These are phyloP conservation scores for Trichogramma pretiosum DNA, from an alignment of 1,140 invertebrate species.

Conservation along the genomic window DNA sequence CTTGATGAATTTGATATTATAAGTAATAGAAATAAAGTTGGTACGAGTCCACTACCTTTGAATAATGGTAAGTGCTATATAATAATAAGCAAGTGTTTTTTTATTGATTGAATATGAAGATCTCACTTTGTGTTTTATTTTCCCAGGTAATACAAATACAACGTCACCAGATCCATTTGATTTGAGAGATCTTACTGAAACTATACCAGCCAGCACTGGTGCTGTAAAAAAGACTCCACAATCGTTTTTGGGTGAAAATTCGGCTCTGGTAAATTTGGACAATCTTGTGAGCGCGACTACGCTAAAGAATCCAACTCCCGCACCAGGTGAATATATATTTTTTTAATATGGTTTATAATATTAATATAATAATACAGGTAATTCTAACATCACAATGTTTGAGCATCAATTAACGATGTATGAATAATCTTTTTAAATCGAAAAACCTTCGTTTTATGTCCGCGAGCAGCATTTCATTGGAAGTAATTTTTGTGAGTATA, in stretches of 20 bases:
- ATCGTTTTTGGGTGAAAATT: slow-evolving; percentile 89
- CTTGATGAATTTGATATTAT: slow-evolving; percentile 78
- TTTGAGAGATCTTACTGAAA: slow-evolving; percentile 52
- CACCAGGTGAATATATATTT: slow-evolving; percentile 33
- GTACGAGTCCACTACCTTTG: slow-evolving; percentile 36
- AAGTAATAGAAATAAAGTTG: slow-evolving; percentile 55
- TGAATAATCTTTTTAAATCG: slow-evolving; percentile 12
- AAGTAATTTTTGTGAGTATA: slow-evolving; percentile 44
- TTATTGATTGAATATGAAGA: not conserved
- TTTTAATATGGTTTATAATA: no score
- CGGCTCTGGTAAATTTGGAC: slow-evolving; percentile 87
- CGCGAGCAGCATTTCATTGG: slow-evolving; percentile 46
- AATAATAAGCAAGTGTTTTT: not conserved
- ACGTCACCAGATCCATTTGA: slow-evolving; percentile 61
- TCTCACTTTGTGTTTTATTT: slow-evolving; percentile 7
- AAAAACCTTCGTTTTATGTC: slow-evolving; percentile 26
- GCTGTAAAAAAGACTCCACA: slow-evolving; percentile 78
- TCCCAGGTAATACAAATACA: slow-evolving; percentile 37
- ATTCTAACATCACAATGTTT: not conserved
- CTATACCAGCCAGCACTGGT: slow-evolving; percentile 43
- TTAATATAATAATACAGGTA: not conserved
- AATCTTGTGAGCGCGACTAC: slow-evolving; percentile 71
- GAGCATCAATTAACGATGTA: no score
- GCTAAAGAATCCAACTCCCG: slow-evolving; percentile 35
- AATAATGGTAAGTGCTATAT: slow-evolving; percentile 37